Evolutionary conservation across 35 echinoderm and acorn worm genomes (phyloP), one percentile per base, ranked within the genome.

Genomic region (Ophiothrix spiculata): DNA sequence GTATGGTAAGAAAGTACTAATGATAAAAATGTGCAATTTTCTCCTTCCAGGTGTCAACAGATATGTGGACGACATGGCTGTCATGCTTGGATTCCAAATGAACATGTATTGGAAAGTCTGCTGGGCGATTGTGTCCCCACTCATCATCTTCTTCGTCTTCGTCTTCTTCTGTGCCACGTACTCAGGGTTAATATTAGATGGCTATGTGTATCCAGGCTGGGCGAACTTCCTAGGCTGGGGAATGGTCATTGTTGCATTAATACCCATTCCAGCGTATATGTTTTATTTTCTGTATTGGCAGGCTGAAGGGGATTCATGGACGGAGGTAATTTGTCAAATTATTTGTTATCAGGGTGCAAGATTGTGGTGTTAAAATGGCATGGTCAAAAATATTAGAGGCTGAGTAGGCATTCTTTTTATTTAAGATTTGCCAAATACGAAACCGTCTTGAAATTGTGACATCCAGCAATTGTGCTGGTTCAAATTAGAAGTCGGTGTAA

Each of bases 61-160:
- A 29, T 90, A 77, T 75, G 49, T 56, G 6, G 38, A 35, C 31
- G 88, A 90, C 40, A 83, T 90, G 32, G 23, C 19, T 1, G 74
- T 81, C 0, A 90, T 90, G 88, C 29, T 90, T 17, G 56, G 56
- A 56, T 56, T 75, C 1, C 35, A 35, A 42, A 73, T 81, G 36
- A 83, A 83, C 32, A 42, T 84, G 4, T 90, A 83, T n/a, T 90
- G 88, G 88, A 90, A 77, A 38, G 35, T 84, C 21, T 84, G 69
- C 28, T 83, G 80, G 64, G 31, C 46, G 33, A 45, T 84, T 37
- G 31, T 90, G 0, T 42, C 88, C 6, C 88, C 88, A 11, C 25
- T 74, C 0, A 35, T 90, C 0, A 76, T 78, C 6, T 34, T 76
- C 60, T 69, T n/a, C 25, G 60, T 69, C 6, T 69, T 69, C 25